These are phyloP conservation scores for Scaptodrosophila latifasciaeformis DNA, from an alignment of 2,888 invertebrate genomes.

Conservation along the genomic window DNA sequence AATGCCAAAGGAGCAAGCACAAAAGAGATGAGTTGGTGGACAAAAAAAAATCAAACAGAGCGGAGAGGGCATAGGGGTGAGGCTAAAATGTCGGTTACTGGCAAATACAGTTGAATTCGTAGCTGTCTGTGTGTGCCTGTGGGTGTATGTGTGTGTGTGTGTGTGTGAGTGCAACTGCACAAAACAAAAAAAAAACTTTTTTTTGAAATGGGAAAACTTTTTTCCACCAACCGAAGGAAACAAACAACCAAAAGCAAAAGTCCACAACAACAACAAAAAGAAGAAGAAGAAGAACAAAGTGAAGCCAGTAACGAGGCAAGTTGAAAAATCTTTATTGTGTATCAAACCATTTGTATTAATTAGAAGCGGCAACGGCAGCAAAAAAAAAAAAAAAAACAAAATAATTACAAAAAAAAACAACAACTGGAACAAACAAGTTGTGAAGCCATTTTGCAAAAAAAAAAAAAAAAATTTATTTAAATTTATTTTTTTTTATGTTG, in stretches of 20 bases:
- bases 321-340: slow-evolving; percentile 69
- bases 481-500: no score
- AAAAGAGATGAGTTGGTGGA: slow-evolving; percentile 58
- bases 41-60: no score
- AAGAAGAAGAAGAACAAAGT: slow-evolving; percentile 41
- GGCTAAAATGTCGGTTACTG: neutral
- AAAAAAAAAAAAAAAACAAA: slow-evolving; percentile 57
- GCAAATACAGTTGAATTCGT: neutral
- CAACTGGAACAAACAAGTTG: slow-evolving; percentile 7
- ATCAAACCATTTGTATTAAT: slow-evolving; percentile 73
- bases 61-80: neutral
- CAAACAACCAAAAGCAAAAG: slow-evolving; percentile 13
- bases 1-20: slow-evolving; percentile 25
- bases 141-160: slow-evolving; percentile 5
- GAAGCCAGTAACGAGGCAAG: slow-evolving; percentile 60
- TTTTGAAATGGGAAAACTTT: slow-evolving; percentile 66
- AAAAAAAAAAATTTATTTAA: neutral
- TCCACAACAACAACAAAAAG: no score
- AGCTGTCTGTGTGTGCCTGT: neutral
- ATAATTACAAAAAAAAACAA: slow-evolving; percentile 24
- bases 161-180: slow-evolving; percentile 42
- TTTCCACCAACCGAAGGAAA: slow-evolving; percentile 51
- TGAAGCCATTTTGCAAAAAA: slow-evolving; percentile 31
- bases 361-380: slow-evolving; percentile 63
- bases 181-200: slow-evolving; percentile 51